Evolutionary conservation across 2,888 invertebrate genomes (phyloP), one percentile per base, ranked within the genome.

Genomic region (Diadegma fenestrale): DNA sequence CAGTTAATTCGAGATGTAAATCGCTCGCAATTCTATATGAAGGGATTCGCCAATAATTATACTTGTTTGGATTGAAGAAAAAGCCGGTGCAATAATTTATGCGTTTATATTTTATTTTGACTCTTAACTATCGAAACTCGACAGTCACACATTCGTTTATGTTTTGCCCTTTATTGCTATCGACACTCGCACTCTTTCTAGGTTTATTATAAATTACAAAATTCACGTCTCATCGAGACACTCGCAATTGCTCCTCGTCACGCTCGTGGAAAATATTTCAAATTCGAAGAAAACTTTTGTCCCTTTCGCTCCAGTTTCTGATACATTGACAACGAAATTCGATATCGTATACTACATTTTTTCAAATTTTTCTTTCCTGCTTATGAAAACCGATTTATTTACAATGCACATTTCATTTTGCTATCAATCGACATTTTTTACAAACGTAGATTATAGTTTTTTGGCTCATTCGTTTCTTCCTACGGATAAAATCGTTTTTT

Each of bases 341-440:
- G 41, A 43, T 66, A 51, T 79, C 85, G 82, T 85, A 85, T 75
- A 85, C 82, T 81, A 78, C 81, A 61, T n/a, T 43, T 58, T 54
- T 41, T n/a, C 12, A 6, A n/a, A 54, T 19, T 51, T 30, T 64
- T 43, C 8, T 37, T 69, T 48, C 33, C 51, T 58, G 33, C 33
- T 77, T 79, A 14, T 69, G 84, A 85, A 85, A 80, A 84, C 64
- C 45, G 64, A 71, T 48, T 63, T 85, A 82, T 86, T 85, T 84
- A 86, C 86, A 86, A 41, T 72, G 51, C 68, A 82, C 64, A 82
- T 82, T 80, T 80, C 83, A 43, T 43, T 43, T 68, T 6, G n/a
- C 8, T 41, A n/a, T 17, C 5, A 0, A 12, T 26, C 14, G 14
- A 68, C 12, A 14, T 68, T 43, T 43, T 51, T 43, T 43, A 37